Conservation (phyloP, 1,140 invertebrate species). For the Drosophila micromelanica region DNA sequence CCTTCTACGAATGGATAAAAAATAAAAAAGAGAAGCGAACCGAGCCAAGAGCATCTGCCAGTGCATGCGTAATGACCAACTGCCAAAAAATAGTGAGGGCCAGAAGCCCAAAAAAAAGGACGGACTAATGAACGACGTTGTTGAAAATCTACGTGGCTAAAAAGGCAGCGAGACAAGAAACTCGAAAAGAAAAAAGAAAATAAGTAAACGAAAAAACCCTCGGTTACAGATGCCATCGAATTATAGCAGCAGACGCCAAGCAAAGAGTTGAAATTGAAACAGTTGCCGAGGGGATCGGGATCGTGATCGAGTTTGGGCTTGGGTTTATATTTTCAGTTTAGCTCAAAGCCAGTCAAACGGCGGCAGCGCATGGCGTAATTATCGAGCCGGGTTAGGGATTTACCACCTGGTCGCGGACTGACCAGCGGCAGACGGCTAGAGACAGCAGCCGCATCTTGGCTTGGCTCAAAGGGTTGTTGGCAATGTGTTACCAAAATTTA, state of each 20-base stretch:
- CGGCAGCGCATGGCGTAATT: constrained; percentile 71
- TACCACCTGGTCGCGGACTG: constrained; percentile 67
- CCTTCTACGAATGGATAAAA: constrained; percentile 60
- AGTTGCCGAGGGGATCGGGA: constrained; percentile 65
- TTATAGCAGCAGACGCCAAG: constrained; percentile 56
- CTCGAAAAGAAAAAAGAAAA: constrained; percentile 11
- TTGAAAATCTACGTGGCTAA: constrained; percentile 63
- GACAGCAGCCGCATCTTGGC: constrained; percentile 40
- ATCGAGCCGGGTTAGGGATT: constrained; percentile 70
- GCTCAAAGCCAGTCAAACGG: constrained; percentile 66
- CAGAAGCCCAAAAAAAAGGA: constrained; percentile 39
- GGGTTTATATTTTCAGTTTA: constrained; percentile 25
- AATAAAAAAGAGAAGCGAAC: constrained; percentile 35
- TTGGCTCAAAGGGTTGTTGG: constrained; percentile 28
- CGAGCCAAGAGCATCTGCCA: constrained; percentile 64
- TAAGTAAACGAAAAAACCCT: constrained; percentile 46
- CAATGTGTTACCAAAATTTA: constrained; percentile 57
- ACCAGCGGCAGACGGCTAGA: constrained; percentile 43
- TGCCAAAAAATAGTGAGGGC: constrained; percentile 71
- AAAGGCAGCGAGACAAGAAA: constrained; percentile 23
- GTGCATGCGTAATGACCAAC: constrained; percentile 79
- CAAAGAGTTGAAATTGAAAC: constrained; percentile 70
- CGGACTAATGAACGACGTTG: constrained; percentile 62
- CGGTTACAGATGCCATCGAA: constrained; percentile 73
- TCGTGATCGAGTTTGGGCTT: constrained; percentile 19